A percentile compares a stretch with the other conserved stretches of the same genome.
phyloP scores from a whole-genome alignment of 2,797 vertebrate genomes.

The Micromesistius poutassou region DNA sequence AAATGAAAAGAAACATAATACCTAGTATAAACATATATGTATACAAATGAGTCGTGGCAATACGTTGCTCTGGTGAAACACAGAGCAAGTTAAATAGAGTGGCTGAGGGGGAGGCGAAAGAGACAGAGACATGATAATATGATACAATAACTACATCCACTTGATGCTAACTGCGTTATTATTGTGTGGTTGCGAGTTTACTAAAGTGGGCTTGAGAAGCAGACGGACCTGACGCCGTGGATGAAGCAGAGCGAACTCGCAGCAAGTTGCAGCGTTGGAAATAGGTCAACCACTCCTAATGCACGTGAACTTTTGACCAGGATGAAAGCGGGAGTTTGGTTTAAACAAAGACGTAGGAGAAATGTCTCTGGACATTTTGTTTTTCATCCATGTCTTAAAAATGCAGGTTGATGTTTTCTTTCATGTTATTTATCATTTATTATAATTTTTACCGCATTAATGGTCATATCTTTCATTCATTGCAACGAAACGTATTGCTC shows the following conservation, averaged over 20 bases:
- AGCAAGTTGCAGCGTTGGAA: slow-evolving; percentile 66
- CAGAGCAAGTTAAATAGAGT: not conserved
- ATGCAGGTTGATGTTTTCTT: not conserved
- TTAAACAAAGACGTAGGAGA: not conserved
- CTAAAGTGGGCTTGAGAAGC: not conserved
- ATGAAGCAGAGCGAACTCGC: slow-evolving; percentile 46
- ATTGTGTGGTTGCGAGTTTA: not conserved
- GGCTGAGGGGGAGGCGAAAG: not conserved
- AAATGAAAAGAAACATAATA: slow-evolving; percentile 1
- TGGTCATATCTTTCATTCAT: too few species aligned
- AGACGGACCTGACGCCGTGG: slow-evolving; percentile 41
- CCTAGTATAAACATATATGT: not conserved
- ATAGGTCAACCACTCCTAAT: slow-evolving; percentile 79
- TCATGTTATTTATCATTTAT: too few species aligned
- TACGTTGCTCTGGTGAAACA: not conserved
- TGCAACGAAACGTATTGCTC: too few species aligned
- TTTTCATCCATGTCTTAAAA: not conserved
- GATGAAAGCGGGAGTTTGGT: slow-evolving; percentile 61
- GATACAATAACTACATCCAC: not conserved
- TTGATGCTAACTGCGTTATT: not conserved
- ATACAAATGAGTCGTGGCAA: not conserved
- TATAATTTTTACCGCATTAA: too few species aligned
- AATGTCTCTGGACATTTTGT: not conserved
- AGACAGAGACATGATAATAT: not conserved
- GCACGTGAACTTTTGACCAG: slow-evolving; percentile 84